These are phyloP conservation scores for Dendrocopos noguchii DNA, from an alignment of 2,113 vertebrate genomes.

Conservation along the genomic window DNA sequence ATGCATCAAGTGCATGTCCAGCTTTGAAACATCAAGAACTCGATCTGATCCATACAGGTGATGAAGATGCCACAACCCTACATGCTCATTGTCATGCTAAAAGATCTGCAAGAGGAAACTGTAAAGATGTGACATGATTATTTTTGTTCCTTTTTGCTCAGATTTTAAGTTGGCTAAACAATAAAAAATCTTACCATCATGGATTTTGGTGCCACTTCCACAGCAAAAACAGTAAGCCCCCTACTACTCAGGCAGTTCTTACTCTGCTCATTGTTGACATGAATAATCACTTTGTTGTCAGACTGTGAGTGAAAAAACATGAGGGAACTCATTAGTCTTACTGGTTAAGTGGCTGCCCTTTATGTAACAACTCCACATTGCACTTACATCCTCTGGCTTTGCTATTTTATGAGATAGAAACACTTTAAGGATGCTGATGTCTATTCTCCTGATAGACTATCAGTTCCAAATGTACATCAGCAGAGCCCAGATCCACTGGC, in stretches of 20 bases:
- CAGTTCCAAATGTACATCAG: background rate
- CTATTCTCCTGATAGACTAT: background rate
- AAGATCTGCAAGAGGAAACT: background rate
- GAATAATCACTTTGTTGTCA: slow-evolving; percentile 87
- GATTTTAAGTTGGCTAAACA: background rate
- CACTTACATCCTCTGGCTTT: background rate
- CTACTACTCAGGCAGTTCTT: slow-evolving; percentile 89
- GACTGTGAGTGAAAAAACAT: slow-evolving; percentile 76
- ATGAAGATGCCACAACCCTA: background rate
- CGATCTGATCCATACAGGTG: background rate
- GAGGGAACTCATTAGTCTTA: background rate
- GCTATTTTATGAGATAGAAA: background rate
- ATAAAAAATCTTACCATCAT: slow-evolving; percentile 79
- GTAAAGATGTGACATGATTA: background rate
- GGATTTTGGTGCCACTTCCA: slow-evolving; percentile 89
- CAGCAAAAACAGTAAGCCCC: slow-evolving; percentile 87
- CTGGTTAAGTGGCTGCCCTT: background rate
- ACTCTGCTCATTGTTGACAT: slow-evolving; percentile 88
- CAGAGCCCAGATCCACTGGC: background rate
- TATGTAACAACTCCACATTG: background rate
- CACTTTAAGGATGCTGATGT: background rate
- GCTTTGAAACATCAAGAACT: background rate
- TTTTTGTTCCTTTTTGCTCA: background rate
- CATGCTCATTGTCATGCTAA: background rate
- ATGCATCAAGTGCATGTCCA: background rate